Evolutionary conservation across 37 sponge, comb jelly and placozoan species (phyloP).

Genomic region (Eunapius fragilis): DNA sequence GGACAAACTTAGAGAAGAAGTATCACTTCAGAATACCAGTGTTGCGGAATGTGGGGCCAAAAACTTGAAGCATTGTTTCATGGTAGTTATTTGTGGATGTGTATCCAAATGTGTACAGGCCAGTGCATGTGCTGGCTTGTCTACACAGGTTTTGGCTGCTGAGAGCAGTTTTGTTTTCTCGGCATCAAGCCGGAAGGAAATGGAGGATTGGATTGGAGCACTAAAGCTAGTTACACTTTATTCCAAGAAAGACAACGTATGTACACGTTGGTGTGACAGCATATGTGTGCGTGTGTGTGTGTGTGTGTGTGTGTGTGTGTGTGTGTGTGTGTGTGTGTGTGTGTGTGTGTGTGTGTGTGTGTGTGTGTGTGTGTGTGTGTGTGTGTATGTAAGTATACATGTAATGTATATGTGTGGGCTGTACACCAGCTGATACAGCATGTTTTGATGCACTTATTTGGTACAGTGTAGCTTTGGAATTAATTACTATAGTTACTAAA

Average conservation of each 20-base stretch:
- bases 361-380: slow-evolving; percentile 21
- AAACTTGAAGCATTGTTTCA: slow-evolving; percentile 88
- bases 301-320: background rate
- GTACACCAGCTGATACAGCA: background rate
- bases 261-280: background rate
- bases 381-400: slow-evolving; percentile 20
- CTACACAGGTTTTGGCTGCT: slow-evolving; percentile 70
- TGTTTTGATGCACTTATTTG: too few species aligned
- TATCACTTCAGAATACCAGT: slow-evolving; percentile 65
- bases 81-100: slow-evolving; percentile 44
- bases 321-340: background rate
- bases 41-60: slow-evolving; percentile 88
- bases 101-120: background rate
- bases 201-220: slow-evolving; percentile 93
- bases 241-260: slow-evolving; percentile 10
- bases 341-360: background rate
- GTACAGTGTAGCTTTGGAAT: too few species aligned
- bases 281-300: background rate
- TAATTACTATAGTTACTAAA: too few species aligned
- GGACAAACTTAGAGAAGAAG: slow-evolving; percentile 62
- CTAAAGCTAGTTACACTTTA: slow-evolving; percentile 47
- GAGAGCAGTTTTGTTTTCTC: slow-evolving; percentile 61
- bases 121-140: background rate
- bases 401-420: background rate
- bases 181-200: slow-evolving; percentile 75